Percentiles rank a stretch among this genome's conserved stretches.
These are phyloP conservation scores for Galagoides demidoff DNA, from an alignment of 2,797 vertebrate species.

Conservation along the genomic window DNA sequence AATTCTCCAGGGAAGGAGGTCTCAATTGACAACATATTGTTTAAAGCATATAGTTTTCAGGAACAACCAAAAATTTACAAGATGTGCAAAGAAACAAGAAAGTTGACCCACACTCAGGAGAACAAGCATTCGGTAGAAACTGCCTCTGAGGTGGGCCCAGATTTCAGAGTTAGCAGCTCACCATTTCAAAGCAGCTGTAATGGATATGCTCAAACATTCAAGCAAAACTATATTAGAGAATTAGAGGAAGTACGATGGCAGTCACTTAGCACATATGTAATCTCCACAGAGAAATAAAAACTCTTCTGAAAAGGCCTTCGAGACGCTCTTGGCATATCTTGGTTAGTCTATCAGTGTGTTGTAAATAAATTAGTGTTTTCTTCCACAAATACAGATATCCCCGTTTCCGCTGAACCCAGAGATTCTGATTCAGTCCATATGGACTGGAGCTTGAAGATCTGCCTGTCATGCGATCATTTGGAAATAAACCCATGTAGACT, in stretches of 20 bases:
- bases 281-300: slow-evolving; percentile 53
- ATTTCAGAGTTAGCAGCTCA: slow-evolving; percentile 46
- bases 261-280: slow-evolving; percentile 43
- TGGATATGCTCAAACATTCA: slow-evolving; percentile 58
- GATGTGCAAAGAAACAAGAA: background rate
- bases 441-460: background rate
- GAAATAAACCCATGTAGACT: background rate
- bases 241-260: slow-evolving; percentile 58
- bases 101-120: slow-evolving; percentile 25
- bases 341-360: background rate
- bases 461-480: background rate
- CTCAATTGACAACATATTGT: background rate
- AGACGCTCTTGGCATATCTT: slow-evolving; percentile 40
- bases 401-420: background rate
- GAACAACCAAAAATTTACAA: slow-evolving; percentile 1
- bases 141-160: background rate
- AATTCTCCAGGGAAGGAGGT: background rate
- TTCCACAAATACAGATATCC: background rate
- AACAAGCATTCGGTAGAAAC: background rate
- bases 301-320: slow-evolving; percentile 47
- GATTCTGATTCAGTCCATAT: background rate
- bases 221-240: slow-evolving; percentile 58
- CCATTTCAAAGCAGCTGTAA: slow-evolving; percentile 55
- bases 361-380: background rate
- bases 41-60: slow-evolving; percentile 10